Conservation (phyloP, 2,113 vertebrate genomes). For the Camelus bactrianus region DNA sequence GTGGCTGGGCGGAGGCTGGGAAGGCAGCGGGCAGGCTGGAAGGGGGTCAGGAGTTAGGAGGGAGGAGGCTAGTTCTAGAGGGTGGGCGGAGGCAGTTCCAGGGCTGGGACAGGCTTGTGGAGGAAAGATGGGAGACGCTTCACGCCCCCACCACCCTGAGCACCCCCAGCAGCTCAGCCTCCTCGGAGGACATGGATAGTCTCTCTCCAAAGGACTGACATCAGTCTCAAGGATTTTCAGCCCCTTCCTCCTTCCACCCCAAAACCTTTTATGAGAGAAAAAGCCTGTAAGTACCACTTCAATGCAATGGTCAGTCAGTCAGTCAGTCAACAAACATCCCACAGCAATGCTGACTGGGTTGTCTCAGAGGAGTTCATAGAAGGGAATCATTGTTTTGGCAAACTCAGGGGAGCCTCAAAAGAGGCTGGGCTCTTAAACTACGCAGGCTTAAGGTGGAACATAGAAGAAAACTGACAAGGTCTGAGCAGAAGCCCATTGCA, state of each 20-base stretch:
- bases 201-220: not conserved
- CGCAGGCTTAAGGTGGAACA: not conserved
- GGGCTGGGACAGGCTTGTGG: too few species aligned
- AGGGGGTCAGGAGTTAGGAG: fast-evolving
- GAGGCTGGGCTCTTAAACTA: not conserved
- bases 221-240: not conserved
- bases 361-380: not conserved
- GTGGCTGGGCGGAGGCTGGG: not conserved
- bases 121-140: not conserved
- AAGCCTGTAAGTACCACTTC: not conserved
- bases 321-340: not conserved
- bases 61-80: too few species aligned
- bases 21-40: not conserved
- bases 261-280: not conserved
- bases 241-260: too few species aligned
- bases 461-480: not conserved
- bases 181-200: not conserved
- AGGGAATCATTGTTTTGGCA: not conserved
- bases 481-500: not conserved
- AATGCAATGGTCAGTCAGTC: too few species aligned
- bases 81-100: not conserved
- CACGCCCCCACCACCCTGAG: not conserved
- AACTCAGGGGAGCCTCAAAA: not conserved
- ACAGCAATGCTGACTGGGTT: not conserved
- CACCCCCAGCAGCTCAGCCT: not conserved